A percentile compares a stretch with the other conserved stretches of the same genome.
These are phyloP conservation scores for Ischnura elegans DNA, from an alignment of 2,888 invertebrate genomes.

Conservation along the genomic window DNA sequence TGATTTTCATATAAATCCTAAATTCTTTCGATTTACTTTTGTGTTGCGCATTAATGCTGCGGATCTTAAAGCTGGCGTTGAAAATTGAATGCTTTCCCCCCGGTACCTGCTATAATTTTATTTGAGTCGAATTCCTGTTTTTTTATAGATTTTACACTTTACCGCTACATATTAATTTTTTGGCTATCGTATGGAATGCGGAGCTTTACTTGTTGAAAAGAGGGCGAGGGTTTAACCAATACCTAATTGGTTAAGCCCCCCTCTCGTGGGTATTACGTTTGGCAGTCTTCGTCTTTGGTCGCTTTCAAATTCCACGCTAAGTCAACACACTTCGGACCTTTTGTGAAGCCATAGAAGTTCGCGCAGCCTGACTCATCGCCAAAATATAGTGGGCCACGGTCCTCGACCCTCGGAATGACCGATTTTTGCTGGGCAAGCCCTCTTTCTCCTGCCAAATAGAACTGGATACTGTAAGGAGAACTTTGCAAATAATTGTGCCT, in stretches of 20 bases:
- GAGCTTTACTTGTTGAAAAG: neutral
- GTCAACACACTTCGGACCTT: neutral
- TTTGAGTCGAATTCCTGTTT: too few species aligned
- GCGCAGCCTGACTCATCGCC: neutral
- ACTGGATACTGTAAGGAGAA: too few species aligned
- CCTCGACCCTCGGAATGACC: neutral
- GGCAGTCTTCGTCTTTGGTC: neutral
- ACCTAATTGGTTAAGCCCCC: neutral
- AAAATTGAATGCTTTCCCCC: too few species aligned
- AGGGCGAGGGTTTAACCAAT: neutral
- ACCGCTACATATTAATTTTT: neutral
- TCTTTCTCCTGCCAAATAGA: too few species aligned
- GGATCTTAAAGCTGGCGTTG: too few species aligned
- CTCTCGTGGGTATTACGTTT: neutral
- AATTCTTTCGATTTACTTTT: too few species aligned
- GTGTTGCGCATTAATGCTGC: too few species aligned
- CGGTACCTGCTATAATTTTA: too few species aligned
- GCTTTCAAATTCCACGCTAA: conserved; percentile 7
- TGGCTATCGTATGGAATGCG: neutral
- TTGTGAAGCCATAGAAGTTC: neutral
- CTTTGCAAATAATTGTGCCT: too few species aligned
- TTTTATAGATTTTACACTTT: too few species aligned
- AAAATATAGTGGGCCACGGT: conserved; percentile 22
- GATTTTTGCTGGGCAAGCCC: neutral
- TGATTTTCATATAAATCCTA: too few species aligned